Evolutionary conservation across 2,797 vertebrate species (phyloP), one percentile per base, ranked within the genome.

Genomic region (Dipus sagitta): DNA sequence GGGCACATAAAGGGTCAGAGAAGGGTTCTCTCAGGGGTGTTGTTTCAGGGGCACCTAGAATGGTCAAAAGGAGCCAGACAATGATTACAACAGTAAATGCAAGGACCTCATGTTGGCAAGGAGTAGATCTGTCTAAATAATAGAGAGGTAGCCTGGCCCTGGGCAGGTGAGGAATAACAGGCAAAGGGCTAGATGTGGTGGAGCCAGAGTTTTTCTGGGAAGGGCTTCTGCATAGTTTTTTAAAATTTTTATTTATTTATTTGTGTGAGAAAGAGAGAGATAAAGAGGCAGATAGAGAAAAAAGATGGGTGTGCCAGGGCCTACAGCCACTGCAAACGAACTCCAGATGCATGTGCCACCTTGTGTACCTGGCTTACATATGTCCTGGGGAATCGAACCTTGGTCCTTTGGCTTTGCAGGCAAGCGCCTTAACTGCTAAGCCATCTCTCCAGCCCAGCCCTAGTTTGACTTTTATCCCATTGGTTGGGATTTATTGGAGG

Each of bases 391-490:
- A 47, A 47, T 47, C 9, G 47, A 47, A 47, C 47, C 47, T 47
- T 47, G 6, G 47, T 47, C 47, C 47, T 47, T 47, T 47, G 47
- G 47, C 47, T 47, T 47, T 47, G 47, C 47, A 47, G 47, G 47
- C 47, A 47, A 47, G 47, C 9, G 47, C 47, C 47, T 47, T 47
- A 47, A 47, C 47, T 47, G 47, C 47, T 47, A 26, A 26, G 23
- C 64, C 23, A 21, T 65, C 20, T 64, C 62, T 23, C 62, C 18
- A 65, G 64, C 24, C 64, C 64, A 24, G 64, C 23, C 47, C 47
- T 38, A 42, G 47, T 26, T 14, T 65, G 70, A 38, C 13, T 52
- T 89, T 78, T 94, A 78, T 77, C 60, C 38, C 32, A 81, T 64
- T 1, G 9, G n/a, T 3, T 18, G 47, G 28, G 54, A 42, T 11